These are phyloP conservation scores for Tyrannus savana DNA, from an alignment of 2,113 vertebrate species.

Conservation along the genomic window DNA sequence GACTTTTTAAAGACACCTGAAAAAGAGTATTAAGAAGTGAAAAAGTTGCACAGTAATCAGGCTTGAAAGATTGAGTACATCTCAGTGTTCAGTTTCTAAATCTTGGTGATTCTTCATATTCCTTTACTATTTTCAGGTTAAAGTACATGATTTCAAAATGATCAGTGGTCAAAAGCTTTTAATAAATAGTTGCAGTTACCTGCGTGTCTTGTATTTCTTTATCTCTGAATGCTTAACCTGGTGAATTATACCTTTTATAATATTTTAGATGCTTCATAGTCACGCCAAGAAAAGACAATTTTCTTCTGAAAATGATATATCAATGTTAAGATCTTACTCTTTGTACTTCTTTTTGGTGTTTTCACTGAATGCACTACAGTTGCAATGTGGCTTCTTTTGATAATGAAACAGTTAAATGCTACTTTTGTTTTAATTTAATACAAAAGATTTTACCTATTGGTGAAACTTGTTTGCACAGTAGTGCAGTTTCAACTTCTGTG, in stretches of 20 bases:
- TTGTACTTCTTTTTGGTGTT: not conserved
- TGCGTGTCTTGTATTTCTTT: not conserved
- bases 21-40: not conserved
- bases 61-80: not conserved
- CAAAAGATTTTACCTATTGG: not conserved
- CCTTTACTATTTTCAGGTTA: not conserved
- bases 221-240: not conserved
- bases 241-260: not conserved
- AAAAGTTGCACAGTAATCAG: not conserved
- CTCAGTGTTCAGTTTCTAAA: not conserved
- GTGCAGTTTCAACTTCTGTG: not conserved
- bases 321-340: not conserved
- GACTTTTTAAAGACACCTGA: not conserved
- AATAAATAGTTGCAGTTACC: not conserved
- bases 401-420: not conserved
- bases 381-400: not conserved
- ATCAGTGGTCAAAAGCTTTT: not conserved
- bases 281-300: not conserved
- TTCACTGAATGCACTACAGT: not conserved
- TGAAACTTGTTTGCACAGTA: not conserved
- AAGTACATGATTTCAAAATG: not conserved
- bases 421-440: not conserved
- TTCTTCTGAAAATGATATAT: not conserved
- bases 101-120: not conserved
- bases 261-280: not conserved